Percentiles rank a stretch among this genome's conserved stretches.
These are phyloP conservation scores for Caracal caracal DNA, from an alignment of 2,113 vertebrate species.

Conservation along the genomic window DNA sequence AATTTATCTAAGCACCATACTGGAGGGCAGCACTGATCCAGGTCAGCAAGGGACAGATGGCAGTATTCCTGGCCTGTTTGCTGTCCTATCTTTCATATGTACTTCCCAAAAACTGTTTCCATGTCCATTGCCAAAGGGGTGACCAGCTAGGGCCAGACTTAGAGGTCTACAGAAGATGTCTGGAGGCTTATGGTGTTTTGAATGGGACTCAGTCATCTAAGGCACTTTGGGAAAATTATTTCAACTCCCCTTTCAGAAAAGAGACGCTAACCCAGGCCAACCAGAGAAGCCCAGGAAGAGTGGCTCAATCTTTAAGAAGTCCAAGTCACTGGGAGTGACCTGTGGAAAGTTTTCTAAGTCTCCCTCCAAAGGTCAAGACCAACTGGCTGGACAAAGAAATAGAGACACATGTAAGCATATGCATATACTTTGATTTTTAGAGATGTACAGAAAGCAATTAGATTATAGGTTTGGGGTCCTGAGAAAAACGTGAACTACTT, in stretches of 20 bases:
- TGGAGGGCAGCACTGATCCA: neutral
- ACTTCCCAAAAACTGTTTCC: neutral
- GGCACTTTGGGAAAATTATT: neutral
- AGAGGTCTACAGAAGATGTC: neutral
- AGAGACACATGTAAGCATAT: neutral
- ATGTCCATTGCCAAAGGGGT: neutral
- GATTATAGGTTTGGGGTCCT: neutral
- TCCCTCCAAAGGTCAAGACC: neutral
- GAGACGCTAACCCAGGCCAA: neutral
- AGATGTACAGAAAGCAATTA: neutral
- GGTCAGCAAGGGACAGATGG: neutral
- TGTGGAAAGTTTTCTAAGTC: neutral
- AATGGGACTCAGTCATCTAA: neutral
- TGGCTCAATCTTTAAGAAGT: neutral
- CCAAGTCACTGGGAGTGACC: neutral
- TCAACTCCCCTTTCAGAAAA: neutral
- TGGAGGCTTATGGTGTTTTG: neutral
- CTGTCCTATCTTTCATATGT: neutral
- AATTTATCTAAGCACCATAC: neutral
- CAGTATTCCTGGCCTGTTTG: neutral
- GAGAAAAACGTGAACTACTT: neutral
- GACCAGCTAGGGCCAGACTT: neutral
- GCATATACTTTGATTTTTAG: neutral
- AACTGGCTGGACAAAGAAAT: no score
- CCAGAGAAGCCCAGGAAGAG: neutral